phyloP scores from a whole-genome alignment of 2,113 vertebrate species.

The Dasyprocta punctata region DNA sequence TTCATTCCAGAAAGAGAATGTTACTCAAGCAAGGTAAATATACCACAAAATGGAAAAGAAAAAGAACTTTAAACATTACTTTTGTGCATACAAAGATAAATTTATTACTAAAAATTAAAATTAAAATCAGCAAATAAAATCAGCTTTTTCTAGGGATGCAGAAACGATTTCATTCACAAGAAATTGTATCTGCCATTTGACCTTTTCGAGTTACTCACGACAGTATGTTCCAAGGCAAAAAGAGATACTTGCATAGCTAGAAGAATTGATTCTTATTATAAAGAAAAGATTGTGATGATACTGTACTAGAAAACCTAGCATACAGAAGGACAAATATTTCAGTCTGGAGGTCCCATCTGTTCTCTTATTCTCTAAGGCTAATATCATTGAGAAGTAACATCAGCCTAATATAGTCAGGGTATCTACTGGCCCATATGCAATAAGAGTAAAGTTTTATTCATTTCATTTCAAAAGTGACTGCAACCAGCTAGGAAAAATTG shows the following conservation, averaged over 20 bases:
- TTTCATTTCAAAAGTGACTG: background rate
- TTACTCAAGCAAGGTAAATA: background rate
- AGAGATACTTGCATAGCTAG: background rate
- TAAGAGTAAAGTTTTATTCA: background rate
- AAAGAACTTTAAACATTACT: background rate
- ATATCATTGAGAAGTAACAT: background rate
- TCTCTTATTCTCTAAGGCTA: background rate
- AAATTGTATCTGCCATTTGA: background rate
- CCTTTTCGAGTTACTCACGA: background rate
- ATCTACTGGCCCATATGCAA: background rate
- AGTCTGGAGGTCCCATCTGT: background rate
- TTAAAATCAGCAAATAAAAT: background rate
- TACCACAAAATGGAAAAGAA: background rate
- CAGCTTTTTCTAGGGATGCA: background rate
- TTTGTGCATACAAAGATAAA: background rate
- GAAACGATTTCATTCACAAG: background rate
- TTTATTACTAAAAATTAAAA: background rate
- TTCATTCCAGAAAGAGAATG: background rate
- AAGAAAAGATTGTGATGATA: background rate
- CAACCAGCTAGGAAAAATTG: background rate
- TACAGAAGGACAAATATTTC: background rate
- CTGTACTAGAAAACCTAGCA: background rate
- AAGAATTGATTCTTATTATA: background rate
- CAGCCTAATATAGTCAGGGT: background rate
- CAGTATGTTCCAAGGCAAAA: background rate